Conservation (phyloP, 2,113 vertebrate species). For the Ardeotis arabs region DNA sequence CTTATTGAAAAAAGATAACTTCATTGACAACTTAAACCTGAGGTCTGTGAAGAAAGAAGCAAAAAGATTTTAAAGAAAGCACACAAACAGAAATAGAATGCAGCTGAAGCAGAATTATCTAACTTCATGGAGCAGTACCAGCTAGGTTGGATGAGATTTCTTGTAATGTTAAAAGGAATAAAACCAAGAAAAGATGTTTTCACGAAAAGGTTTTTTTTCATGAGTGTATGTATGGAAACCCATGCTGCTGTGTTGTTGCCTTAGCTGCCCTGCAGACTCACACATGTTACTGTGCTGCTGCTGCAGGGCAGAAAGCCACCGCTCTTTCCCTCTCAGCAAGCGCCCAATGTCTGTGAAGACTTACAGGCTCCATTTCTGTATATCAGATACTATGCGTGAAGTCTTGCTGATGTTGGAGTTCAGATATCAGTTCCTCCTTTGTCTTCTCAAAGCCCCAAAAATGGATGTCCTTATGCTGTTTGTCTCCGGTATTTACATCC, state of each 20-base stretch:
- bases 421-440: accelerated
- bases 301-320: background rate
- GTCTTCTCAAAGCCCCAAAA: background rate
- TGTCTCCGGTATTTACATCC: background rate
- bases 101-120: background rate
- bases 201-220: background rate
- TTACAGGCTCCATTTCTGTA: background rate
- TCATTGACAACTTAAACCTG: background rate
- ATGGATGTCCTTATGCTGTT: accelerated
- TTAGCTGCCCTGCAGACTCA: background rate
- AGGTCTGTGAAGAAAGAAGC: background rate
- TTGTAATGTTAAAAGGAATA: background rate
- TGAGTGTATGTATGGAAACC: background rate
- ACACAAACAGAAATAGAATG: background rate
- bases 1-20: background rate
- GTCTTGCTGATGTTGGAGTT: background rate
- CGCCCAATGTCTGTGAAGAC: background rate
- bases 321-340: background rate
- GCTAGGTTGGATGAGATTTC: background rate
- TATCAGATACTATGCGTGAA: background rate
- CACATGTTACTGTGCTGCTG: accelerated
- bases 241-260: background rate
- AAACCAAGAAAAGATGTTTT: background rate
- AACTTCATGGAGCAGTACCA: background rate
- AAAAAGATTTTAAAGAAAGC: background rate